A percentile compares a stretch with the other conserved stretches of the same genome.
These are phyloP conservation scores for Ichneumoninae sp. DNA, from an alignment of 2,888 invertebrate species.

Conservation along the genomic window DNA sequence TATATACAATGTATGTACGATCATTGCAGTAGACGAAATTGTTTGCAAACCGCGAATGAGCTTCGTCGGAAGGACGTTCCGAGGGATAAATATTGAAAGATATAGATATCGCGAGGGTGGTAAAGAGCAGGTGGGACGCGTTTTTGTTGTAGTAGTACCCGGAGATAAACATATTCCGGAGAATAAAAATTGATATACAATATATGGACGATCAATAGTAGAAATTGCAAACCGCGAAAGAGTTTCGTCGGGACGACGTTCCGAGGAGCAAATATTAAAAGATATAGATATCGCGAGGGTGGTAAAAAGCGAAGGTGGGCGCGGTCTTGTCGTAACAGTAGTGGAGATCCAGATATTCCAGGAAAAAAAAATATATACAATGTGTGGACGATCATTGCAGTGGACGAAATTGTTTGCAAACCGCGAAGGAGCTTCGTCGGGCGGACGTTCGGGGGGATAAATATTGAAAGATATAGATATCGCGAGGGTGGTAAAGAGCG, in stretches of 20 bases:
- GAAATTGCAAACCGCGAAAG: too few species aligned
- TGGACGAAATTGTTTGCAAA: background rate
- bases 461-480: conserved; percentile 27
- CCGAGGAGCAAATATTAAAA: too few species aligned
- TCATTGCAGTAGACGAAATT: background rate
- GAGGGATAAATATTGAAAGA: conserved; percentile 11
- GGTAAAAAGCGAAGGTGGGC: too few species aligned
- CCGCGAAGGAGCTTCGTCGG: background rate
- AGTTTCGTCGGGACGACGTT: too few species aligned
- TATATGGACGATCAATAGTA: too few species aligned
- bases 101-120: conserved; percentile 50
- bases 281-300: too few species aligned
- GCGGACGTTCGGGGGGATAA: background rate
- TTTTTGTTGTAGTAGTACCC: too few species aligned
- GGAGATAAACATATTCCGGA: too few species aligned
- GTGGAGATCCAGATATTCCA: too few species aligned
- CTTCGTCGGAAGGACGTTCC: background rate
- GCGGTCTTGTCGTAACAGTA: too few species aligned
- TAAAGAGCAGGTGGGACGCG: conserved; percentile 49
- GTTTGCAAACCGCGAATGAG: background rate
- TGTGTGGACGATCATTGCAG: background rate
- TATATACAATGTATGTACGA: background rate
- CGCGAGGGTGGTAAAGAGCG: conserved; percentile 58
- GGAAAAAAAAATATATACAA: too few species aligned
- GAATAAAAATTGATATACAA: background rate